Base-by-base conservation (phyloP, 2,888 invertebrate genomes). In the Elaeidobius kamerunicus region DNA sequence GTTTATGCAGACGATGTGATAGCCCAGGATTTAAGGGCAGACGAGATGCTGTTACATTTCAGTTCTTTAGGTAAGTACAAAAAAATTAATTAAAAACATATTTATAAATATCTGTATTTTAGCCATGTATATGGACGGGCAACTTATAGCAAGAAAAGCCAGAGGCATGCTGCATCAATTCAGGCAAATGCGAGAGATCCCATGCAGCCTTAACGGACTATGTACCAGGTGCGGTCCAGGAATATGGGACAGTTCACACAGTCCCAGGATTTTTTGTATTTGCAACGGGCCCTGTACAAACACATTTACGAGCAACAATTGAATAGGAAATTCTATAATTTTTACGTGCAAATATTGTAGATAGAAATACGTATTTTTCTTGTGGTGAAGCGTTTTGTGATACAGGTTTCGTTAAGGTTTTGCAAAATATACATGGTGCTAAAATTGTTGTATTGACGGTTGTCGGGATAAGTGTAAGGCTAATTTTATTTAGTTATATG, bases 41-140 rank as follows among this genome's bases (percentile, higher is more conserved):
- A 97, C 69, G 96, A 96, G 72, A 95, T 95, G 86, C 76, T 97
- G 45, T 76, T 96, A 52, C 91, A 96, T 73, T 97, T 97, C 71
- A 93, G 94, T 69, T 94, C 94, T 7, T 77, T 97, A 61, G 83
- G 83, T 83, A 67, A 69, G 70, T 60, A 27, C 3, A 16, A 14
- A 43, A 28, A n/a, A 17, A 43, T 14, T 43, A 43, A 12, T 5
- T 38, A 17, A 9, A 4, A 17, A 1, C 15, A 20, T 23, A 12
- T 23, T 18, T 34, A 18, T 11, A n/a, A 12, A 42, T 45, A 17
- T 39, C 43, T 32, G 40, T 60, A 46, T 70, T 69, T 40, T 70
- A 83, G 94, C 96, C 16, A 94, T 94, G 90, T 96, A 95, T 71
- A 97, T 97, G 96, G 93, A 95, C 70, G 95, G 93, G 0, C 85